Evolutionary conservation across 2,888 invertebrate genomes (phyloP), one percentile per base, ranked within the genome.

Genomic region (Sphinx pinastri): DNA sequence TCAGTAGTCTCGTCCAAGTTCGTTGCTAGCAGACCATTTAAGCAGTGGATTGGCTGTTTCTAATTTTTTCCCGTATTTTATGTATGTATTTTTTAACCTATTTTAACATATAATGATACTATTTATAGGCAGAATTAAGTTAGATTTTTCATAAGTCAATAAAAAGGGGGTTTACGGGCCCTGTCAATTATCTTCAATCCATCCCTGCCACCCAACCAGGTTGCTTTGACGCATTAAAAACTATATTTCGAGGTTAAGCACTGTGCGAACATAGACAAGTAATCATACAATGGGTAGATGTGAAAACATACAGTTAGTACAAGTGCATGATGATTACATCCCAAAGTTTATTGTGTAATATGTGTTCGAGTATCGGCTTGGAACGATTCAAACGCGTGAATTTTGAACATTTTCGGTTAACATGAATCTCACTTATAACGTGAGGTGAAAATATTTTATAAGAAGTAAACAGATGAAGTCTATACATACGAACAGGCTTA

Each of bases 151-250:
- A 25, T 25, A 60, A 16, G 3, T 47, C 4, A 6, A 12, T 54
- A 16, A 7, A 55, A 55, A 8, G 45, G 47, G 19, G 47, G 19
- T 60, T 19, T 11, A 19, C 38, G 47, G 16, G 54, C n/a, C n/a
- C 63, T 25, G 0, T 11, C 12, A 14, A 47, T 1, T 6, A 6
- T 11, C 11, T 13, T 60, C 8, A 69, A 19, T 63, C 10, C 59
- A 38, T 16, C 67, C 58, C 7, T 13, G 6, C 38, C 25, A 6
- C 12, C 19, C 14, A 70, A 72, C 73, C 77, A 72, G 75, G 71
- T 77, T 47, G 68, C 55, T 68, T 57, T 6, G 63, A 67, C 67
- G 51, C 66, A 55, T 67, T 59, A 57, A 70, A 57, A 67, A 70
- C 67, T 68, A 68, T 59, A 59, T 57, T 68, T 59, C 67, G 70